These are phyloP conservation scores for Clytia hemisphaerica DNA, from an alignment of 30 jellyfish, hydroid and myxozoan species.

Conservation along the genomic window DNA sequence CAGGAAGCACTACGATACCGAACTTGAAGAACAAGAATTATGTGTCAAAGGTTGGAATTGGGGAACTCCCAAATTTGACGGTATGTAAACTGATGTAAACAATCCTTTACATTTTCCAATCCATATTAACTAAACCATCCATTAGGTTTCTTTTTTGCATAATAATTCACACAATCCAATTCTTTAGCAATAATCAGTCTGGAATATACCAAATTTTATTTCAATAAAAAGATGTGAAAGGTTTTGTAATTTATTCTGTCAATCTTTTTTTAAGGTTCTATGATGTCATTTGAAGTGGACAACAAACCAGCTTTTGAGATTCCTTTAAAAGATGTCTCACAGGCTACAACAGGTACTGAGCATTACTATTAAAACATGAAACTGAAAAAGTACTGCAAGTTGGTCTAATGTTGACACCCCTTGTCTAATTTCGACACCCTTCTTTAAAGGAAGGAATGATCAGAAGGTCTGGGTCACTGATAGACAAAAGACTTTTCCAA, in stretches of 20 bases:
- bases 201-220: neutral
- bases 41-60: slow-evolving; percentile 93
- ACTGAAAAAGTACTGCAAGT: no score
- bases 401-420: no score
- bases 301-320: slow-evolving; percentile 90
- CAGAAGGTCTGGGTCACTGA: no score
- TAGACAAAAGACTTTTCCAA: no score
- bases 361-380: no score
- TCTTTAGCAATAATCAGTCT: neutral
- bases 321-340: slow-evolving; percentile 90
- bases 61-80: slow-evolving; percentile 74
- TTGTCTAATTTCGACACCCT: no score
- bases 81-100: slow-evolving; percentile 24
- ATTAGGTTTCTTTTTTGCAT: neutral
- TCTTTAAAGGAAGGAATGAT: no score
- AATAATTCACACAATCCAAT: neutral
- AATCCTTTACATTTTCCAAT: neutral
- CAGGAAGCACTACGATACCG: slow-evolving; percentile 42
- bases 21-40: slow-evolving; percentile 58
- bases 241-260: neutral
- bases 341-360: slow-evolving; percentile 94
- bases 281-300: slow-evolving; percentile 92
- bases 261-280: slow-evolving; percentile 36
- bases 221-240: neutral
- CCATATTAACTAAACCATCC: no score